phyloP scores from a whole-genome alignment of 2,888 invertebrate species.

The Adelphocoris suturalis region DNA sequence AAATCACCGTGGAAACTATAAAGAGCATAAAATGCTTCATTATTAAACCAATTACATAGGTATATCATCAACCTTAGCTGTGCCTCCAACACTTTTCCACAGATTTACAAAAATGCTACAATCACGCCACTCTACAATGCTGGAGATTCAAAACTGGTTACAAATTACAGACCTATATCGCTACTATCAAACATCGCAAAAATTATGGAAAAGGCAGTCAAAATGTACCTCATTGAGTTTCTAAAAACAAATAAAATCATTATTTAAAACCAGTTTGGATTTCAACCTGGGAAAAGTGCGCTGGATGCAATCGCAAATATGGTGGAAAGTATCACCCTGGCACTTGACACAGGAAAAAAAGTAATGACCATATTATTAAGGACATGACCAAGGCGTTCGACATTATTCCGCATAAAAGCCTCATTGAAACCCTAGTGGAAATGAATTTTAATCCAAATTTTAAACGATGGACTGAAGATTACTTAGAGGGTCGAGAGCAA shows the following conservation, averaged over 20 bases:
- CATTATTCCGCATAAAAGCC: neutral
- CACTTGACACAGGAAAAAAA: too few species aligned
- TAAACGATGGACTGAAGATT: too few species aligned
- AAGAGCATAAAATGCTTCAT: neutral
- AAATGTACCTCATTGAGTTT: constrained; percentile 45
- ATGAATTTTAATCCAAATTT: too few species aligned
- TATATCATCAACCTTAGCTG: constrained; percentile 32
- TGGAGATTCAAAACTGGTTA: constrained; percentile 43
- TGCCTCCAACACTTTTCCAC: neutral
- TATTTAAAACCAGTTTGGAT: constrained; percentile 48
- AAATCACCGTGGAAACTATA: constrained; percentile 37
- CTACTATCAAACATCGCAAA: constrained; percentile 51
- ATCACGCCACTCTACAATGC: constrained; percentile 44
- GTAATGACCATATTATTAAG: too few species aligned
- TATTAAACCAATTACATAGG: constrained; percentile 14
- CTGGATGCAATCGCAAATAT: constrained; percentile 47
- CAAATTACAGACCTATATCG: constrained; percentile 56
- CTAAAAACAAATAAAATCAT: constrained; percentile 27
- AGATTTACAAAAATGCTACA: constrained; percentile 56
- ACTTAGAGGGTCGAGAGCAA: too few species aligned
- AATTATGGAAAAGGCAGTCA: constrained; percentile 58
- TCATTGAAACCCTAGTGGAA: too few species aligned
- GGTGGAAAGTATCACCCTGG: constrained; percentile 15
- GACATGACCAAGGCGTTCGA: neutral
- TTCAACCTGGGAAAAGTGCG: constrained; percentile 57